phyloP scores from a whole-genome alignment of 2,888 invertebrate species.

The Ephialtes manifestator region DNA sequence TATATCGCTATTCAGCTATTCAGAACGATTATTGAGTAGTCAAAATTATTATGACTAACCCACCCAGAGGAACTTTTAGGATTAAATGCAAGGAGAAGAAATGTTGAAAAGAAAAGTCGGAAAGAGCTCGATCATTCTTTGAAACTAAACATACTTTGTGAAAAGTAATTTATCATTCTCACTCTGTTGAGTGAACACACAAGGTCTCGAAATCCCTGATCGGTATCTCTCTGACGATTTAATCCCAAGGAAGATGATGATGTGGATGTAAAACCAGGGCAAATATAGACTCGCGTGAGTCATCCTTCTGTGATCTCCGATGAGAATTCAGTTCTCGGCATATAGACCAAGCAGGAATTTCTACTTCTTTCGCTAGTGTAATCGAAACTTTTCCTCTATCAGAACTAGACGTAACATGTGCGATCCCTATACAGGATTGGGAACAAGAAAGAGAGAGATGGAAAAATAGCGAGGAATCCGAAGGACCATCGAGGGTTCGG shows the following conservation, averaged over 20 bases:
- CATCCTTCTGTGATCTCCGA: constrained; percentile 51
- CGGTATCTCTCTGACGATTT: constrained; percentile 47
- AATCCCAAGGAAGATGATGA: constrained; percentile 52
- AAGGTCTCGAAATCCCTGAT: constrained; percentile 32
- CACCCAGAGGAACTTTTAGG: not conserved
- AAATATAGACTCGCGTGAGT: constrained; percentile 52
- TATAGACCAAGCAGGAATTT: constrained; percentile 38
- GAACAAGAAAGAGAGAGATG: constrained; percentile 24
- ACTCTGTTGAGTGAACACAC: constrained; percentile 18
- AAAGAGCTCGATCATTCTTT: constrained; percentile 57
- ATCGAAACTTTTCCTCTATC: constrained; percentile 55
- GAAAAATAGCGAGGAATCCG: constrained; percentile 46
- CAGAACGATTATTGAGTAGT: constrained; percentile 10
- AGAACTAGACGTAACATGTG: constrained; percentile 16
- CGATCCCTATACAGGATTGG: constrained; percentile 45
- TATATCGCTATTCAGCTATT: no score
- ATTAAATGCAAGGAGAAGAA: not conserved
- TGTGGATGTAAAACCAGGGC: constrained; percentile 38
- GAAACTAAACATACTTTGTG: constrained; percentile 35
- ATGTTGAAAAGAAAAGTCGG: not conserved
- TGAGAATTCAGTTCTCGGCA: constrained; percentile 55
- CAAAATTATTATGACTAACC: not conserved
- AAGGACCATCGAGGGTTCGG: constrained; percentile 65
- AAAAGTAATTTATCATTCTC: constrained; percentile 61
- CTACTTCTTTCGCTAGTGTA: constrained; percentile 16